Percentiles rank a stretch among this genome's conserved stretches.
phyloP scores from a whole-genome alignment of 2,797 vertebrate genomes.

The Stomatorhinus walkeri region DNA sequence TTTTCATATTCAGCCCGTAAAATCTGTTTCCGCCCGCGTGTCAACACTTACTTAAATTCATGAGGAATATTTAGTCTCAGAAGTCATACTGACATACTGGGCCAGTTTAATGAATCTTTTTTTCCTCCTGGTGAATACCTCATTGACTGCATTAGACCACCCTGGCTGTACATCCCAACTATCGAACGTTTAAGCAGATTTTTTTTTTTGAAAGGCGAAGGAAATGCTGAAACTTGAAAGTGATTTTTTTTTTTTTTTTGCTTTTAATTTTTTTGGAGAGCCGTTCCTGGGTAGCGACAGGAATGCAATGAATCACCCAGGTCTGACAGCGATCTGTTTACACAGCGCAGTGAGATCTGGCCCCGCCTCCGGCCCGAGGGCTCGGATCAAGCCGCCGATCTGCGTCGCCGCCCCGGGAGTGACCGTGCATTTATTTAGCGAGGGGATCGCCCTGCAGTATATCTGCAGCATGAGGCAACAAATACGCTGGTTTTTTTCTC shows the following conservation, averaged over 20 bases:
- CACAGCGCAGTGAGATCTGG: neutral
- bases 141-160: constrained; percentile 18
- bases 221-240: constrained; percentile 20
- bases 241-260: constrained; percentile 5
- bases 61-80: constrained; percentile 14
- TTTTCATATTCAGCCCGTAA: constrained; percentile 5
- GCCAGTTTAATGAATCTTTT: constrained; percentile 9
- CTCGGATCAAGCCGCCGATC: neutral
- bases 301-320: constrained; percentile 16
- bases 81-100: neutral
- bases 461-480: neutral
- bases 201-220: neutral
- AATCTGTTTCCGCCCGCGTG: constrained; percentile 6
- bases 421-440: constrained; percentile 18
- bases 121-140: neutral
- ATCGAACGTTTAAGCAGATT: constrained; percentile 2
- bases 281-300: neutral
- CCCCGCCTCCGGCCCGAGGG: neutral
- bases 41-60: constrained; percentile 11
- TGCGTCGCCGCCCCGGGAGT: neutral
- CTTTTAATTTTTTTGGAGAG: neutral
- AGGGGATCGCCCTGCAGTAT: neutral
- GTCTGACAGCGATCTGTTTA: constrained; percentile 20
- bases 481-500: neutral
- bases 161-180: neutral